Evolutionary conservation across 1,140 invertebrate genomes (phyloP).

Genomic region (Drosophila cardini): DNA sequence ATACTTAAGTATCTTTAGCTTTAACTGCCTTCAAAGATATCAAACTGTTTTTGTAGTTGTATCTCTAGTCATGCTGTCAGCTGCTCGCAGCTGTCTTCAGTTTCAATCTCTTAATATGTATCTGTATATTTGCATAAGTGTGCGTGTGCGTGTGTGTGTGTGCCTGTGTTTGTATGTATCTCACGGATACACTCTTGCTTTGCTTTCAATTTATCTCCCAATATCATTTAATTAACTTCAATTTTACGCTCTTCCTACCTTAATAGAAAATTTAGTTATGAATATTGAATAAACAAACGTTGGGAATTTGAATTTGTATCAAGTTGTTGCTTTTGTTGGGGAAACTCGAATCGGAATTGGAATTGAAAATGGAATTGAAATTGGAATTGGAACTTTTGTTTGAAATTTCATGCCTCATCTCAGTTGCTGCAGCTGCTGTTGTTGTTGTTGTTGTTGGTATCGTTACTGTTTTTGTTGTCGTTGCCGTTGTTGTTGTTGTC

Average conservation of each 20-base stretch:
- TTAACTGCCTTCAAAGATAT: too few species aligned
- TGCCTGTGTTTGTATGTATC: too few species aligned
- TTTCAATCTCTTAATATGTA: constrained; percentile 8
- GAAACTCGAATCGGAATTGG: constrained; percentile 12
- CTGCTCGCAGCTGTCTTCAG: constrained; percentile 32
- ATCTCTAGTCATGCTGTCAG: constrained; percentile 34
- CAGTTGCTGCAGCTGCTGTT: constrained; percentile 16
- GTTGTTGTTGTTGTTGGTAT: constrained; percentile 15
- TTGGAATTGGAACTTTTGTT: constrained; percentile 18
- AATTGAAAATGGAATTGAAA: constrained; percentile 15
- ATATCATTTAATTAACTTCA: constrained; percentile 67
- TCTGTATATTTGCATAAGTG: constrained; percentile 13
- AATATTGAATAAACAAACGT: constrained; percentile 29
- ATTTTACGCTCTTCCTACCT: constrained; percentile 72
- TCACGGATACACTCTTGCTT: background rate
- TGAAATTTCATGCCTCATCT: constrained; percentile 41
- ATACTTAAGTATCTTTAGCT: constrained; percentile 3
- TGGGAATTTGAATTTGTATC: constrained; percentile 18
- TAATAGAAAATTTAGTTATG: constrained; percentile 40
- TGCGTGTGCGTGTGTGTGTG: background rate
- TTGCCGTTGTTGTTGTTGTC: constrained; percentile 32
- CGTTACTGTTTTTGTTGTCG: constrained; percentile 11
- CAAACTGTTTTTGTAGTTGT: constrained; percentile 3
- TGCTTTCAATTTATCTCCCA: constrained; percentile 35
- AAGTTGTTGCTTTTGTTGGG: constrained; percentile 6